Conservation (phyloP, 2,888 invertebrate genomes). For the Rhagonycha fulva region DNA sequence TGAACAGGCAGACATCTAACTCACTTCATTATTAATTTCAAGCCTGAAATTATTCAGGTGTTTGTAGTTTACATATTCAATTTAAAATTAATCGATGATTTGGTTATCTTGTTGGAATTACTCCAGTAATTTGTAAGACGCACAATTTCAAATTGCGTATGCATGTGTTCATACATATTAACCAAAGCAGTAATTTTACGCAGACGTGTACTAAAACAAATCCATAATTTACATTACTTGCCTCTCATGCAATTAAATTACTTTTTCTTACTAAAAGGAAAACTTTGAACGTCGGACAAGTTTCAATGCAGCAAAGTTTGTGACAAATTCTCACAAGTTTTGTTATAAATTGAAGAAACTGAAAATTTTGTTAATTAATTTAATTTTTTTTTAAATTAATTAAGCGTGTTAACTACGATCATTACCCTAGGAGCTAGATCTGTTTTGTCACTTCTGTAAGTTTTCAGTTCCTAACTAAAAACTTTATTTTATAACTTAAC, state of each 20-base stretch:
- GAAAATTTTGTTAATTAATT: neutral
- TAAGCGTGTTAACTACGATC: neutral
- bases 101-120: neutral
- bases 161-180: neutral
- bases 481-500: too few species aligned
- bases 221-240: neutral
- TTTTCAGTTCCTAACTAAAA: neutral
- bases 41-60: neutral
- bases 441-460: neutral
- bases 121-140: neutral
- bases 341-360: neutral
- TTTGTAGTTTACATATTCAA: neutral
- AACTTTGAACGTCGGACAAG: neutral
- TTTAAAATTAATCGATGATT: neutral
- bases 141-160: neutral
- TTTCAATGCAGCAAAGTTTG: neutral
- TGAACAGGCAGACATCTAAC: neutral
- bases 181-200: neutral
- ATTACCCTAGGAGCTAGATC: too few species aligned
- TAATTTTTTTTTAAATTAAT: neutral
- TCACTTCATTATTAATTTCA: neutral
- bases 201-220: neutral
- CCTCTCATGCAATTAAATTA: neutral
- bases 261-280: neutral
- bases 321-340: neutral